Conservation (phyloP, 2,113 vertebrate genomes). For the Dipodomys ordii region DNA sequence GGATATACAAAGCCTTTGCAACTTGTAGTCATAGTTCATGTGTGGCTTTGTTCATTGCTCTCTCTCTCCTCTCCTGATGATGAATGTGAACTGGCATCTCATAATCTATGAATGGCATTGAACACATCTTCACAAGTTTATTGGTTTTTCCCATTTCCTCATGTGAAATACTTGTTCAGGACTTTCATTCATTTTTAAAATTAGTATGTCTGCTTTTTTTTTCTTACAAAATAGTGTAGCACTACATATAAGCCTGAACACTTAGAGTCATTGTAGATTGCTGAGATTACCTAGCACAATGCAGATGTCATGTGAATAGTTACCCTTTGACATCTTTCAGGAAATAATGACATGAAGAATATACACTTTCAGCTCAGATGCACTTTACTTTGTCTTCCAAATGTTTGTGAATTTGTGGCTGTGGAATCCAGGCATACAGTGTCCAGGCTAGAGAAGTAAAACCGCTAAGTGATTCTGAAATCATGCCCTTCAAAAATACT, state of each 20-base stretch:
- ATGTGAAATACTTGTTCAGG: not conserved
- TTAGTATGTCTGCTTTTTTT: too few species aligned
- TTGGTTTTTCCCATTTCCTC: not conserved
- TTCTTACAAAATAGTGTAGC: too few species aligned
- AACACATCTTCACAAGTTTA: not conserved
- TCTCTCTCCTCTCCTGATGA: not conserved
- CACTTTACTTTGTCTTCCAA: not conserved
- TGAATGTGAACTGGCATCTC: not conserved
- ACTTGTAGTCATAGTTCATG: not conserved
- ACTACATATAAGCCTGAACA: not conserved
- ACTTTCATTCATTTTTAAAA: not conserved
- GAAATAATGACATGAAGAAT: not conserved
- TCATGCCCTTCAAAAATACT: not conserved
- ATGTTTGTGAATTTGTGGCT: not conserved
- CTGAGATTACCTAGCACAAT: not conserved
- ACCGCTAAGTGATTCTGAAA: slow-evolving; percentile 10
- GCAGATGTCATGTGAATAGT: not conserved
- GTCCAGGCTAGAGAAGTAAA: not conserved
- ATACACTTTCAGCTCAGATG: not conserved
- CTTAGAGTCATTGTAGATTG: not conserved
- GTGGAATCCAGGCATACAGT: not conserved
- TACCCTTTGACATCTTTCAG: not conserved
- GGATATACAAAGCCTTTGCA: not conserved
- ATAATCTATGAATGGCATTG: not conserved
- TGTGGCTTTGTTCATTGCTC: not conserved